Evolutionary conservation across 2,113 vertebrate genomes (phyloP), one percentile per base, ranked within the genome.

Genomic region (Oceanites oceanicus): DNA sequence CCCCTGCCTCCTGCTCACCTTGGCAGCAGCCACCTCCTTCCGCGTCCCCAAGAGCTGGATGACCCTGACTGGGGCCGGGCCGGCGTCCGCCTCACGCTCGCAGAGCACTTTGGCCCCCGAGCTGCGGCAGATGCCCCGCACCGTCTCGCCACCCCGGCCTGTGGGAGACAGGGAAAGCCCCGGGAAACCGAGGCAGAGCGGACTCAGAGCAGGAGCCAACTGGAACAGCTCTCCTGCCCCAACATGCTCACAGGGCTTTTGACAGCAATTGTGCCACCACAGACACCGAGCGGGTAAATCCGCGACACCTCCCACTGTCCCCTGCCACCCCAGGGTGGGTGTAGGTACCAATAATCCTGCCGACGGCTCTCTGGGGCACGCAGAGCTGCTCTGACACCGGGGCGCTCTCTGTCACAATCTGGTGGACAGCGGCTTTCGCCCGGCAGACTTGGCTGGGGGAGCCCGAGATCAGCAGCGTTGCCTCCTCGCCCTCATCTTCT

Each of bases 131-230:
- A 99, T 99, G 50, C 98, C 94, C 47, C 98, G 98, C n/a, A 99
- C 93, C 0, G 98, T 98, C 96, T 99, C 99, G 0, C 99, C 99
- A 0, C 99, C 99, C n/a, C 98, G 98, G 45, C 99, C 99, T 99
- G 92, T 5, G 15, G 88, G 71, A 25, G 18, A 88, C 6, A 91
- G 15, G 34, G 22, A 36, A 59, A 36, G 19, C 62, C 50, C 13
- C 9, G 15, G 82, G 40, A 20, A 25, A 8, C 53, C 15, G 62
- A 13, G 40, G 32, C 52, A 10, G 45, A 32, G 6, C 8, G 0
- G 21, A 7, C 13, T 30, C 17, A 15, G 76, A 34, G 34, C 16
- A 2, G 34, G 19, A 50, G 7, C 22, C 52, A 2, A 36, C 15
- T 4, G 1, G 7, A 11, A 36, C 6, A 2, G 15, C 29, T 20